Base-by-base conservation (phyloP, 2,113 vertebrate genomes). In the Xiphias gladius region DNA sequence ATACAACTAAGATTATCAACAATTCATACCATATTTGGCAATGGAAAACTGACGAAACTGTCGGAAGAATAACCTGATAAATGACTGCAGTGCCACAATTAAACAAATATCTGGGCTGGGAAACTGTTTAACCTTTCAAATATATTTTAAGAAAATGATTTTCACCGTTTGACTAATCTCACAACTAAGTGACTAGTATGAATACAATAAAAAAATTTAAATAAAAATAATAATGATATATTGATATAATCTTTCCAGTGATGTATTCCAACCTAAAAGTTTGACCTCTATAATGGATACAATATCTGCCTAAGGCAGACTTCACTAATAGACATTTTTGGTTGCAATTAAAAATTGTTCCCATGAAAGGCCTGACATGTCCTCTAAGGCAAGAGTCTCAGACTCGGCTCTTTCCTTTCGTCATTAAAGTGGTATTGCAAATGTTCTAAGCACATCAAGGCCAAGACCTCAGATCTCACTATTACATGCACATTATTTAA, bases 311-410 rank as follows among this genome's bases (percentile, higher is more conserved):
- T 89, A 46, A 74, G 86, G 92, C 76, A 82, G 63, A 80, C 85
- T 73, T 87, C 89, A 83, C 85, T 95, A 92, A 93, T 91, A 91
- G 92, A 92, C 92, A 88, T 91, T 94, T 94, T 92, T 91, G 89
- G 90, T 78, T 86, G 92, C 94, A 95, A 95, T 95, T 95, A 95
- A 94, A 94, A 93, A 86, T 79, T 81, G 89, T 85, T 92, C 84
- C 82, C 69, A 76, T 90, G 90, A 91, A 93, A 88, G 84, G 43
- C 76, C 83, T 92, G 88, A 91, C 93, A 90, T 89, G 89, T 91
- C 90, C 87, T 91, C 83, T 16, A 83, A 86, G 84, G 85, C 88
- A 75, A 82, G 68, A 83, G 83, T 82, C 88, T 80, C 84, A 82
- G 79, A 88, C 73, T 76, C n/a, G 30, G 74, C 76, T 68, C 88